Evolutionary conservation across 2,113 vertebrate genomes (phyloP).

Genomic region (Hypocryptadius cinnamomeus): DNA sequence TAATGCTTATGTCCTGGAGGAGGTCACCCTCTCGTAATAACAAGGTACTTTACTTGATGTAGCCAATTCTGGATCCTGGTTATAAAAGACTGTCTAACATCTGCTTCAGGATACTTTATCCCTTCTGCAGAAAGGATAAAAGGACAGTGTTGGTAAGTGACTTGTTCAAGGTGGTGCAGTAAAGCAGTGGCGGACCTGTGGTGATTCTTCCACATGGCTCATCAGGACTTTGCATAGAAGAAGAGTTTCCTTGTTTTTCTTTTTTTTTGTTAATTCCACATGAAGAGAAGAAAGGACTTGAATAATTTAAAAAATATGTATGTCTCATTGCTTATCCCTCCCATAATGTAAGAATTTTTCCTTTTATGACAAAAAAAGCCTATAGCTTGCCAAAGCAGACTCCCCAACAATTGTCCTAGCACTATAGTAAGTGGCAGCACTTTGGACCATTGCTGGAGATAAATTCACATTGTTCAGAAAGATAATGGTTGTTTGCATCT

Average conservation of each 20-base stretch:
- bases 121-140: not conserved
- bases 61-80: not conserved
- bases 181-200: not conserved
- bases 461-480: not conserved
- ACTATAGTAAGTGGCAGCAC: not conserved
- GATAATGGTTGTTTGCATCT: not conserved
- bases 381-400: not conserved
- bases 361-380: not conserved
- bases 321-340: not conserved
- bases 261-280: not conserved
- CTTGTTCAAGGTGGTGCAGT: not conserved
- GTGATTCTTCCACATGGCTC: not conserved
- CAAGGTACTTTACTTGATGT: not conserved
- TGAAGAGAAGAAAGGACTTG: not conserved
- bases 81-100: not conserved
- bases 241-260: not conserved
- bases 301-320: constrained; percentile 1
- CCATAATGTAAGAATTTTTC: not conserved
- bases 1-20: not conserved
- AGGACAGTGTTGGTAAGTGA: not conserved
- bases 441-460: not conserved
- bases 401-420: not conserved
- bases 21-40: not conserved
- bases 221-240: not conserved
- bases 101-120: not conserved